Percentiles rank a stretch among this genome's conserved stretches.
Conservation (phyloP, 2,888 invertebrate genomes). For the Sphinx pinastri region DNA sequence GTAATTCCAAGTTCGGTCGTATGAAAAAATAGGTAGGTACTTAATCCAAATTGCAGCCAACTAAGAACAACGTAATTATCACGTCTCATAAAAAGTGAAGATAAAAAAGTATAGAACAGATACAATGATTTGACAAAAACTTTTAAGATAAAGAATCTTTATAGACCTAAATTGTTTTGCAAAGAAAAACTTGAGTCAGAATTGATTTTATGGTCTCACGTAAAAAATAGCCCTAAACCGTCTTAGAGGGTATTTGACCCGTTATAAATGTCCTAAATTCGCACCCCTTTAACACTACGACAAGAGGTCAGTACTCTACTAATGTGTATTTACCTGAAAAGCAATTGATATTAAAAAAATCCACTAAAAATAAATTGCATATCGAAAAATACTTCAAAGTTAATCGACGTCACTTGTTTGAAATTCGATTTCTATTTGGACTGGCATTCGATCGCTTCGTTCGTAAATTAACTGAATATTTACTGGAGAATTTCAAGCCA, state of each 20-base stretch:
- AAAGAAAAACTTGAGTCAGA: too few species aligned
- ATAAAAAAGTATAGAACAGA: too few species aligned
- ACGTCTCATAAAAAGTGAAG: too few species aligned
- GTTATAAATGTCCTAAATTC: background rate
- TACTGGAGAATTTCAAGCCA: background rate
- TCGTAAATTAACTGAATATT: background rate
- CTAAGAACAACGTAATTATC: too few species aligned
- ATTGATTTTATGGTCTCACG: too few species aligned
- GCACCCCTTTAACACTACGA: background rate
- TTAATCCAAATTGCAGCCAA: too few species aligned
- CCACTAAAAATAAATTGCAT: background rate
- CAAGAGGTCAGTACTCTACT: background rate
- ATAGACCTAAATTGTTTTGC: too few species aligned
- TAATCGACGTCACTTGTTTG: background rate
- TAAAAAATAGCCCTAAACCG: background rate
- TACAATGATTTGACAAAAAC: too few species aligned
- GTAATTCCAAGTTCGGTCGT: too few species aligned
- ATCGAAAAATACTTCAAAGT: constrained; percentile 12
- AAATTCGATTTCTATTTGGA: background rate
- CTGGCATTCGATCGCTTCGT: background rate
- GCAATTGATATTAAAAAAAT: constrained; percentile 9
- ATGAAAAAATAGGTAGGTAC: too few species aligned
- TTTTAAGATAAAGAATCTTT: too few species aligned
- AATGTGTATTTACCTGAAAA: constrained; percentile 9
- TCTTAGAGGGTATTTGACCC: background rate